Conservation (phyloP, 2,113 vertebrate genomes). For the Podarcis raffonei region DNA sequence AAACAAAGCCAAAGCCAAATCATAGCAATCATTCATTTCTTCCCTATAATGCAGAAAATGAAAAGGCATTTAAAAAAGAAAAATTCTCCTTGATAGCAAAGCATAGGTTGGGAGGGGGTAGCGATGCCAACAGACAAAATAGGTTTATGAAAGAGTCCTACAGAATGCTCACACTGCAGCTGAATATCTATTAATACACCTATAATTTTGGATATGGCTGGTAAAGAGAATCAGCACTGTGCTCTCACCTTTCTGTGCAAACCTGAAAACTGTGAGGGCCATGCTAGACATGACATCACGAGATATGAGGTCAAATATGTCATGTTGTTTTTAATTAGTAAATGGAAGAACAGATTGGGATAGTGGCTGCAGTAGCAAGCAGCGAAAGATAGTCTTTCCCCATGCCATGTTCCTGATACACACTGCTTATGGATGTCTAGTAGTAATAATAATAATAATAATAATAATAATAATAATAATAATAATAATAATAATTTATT, state of each 20-base stretch:
- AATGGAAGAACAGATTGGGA: neutral
- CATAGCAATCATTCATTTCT: rapidly evolving
- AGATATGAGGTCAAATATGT: neutral
- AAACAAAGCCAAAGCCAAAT: neutral
- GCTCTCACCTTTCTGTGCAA: neutral
- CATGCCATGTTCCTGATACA: neutral
- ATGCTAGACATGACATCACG: neutral
- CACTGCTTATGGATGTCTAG: neutral
- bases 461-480: too few species aligned
- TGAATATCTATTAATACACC: neutral
- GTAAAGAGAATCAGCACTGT: constrained; percentile 1
- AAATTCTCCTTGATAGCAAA: neutral
- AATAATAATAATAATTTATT: too few species aligned
- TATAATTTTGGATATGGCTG: neutral
- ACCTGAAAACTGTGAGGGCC: neutral
- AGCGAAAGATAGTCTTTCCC: neutral
- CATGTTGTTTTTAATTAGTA: neutral
- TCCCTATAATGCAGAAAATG: neutral
- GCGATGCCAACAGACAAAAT: neutral
- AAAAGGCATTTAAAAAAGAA: neutral
- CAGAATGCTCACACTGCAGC: neutral
- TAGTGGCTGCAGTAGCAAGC: neutral
- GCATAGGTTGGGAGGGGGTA: neutral
- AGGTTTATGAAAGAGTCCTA: neutral
- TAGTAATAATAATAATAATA: too few species aligned